A percentile compares a stretch with the other conserved stretches of the same genome.
These are phyloP conservation scores for Otis tarda DNA, from an alignment of 2,113 vertebrate species.

Conservation along the genomic window DNA sequence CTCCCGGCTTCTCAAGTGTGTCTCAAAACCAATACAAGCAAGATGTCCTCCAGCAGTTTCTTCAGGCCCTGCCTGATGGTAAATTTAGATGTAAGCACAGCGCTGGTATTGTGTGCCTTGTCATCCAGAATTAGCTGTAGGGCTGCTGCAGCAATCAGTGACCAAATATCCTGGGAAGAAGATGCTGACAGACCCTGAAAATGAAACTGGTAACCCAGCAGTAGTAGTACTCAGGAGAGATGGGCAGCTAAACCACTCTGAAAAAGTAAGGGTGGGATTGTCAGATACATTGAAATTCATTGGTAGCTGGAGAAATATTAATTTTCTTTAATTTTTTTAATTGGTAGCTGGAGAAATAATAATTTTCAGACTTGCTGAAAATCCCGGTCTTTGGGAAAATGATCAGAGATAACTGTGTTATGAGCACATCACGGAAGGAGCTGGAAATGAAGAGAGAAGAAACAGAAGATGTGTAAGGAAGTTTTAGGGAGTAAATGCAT, in stretches of 20 bases:
- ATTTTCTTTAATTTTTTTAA: too few species aligned
- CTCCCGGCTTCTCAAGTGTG: neutral
- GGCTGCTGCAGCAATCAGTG: neutral
- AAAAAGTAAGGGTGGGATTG: neutral
- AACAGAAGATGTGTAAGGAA: neutral
- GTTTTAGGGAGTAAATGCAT: neutral
- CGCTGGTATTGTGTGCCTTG: neutral
- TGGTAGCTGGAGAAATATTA: neutral
- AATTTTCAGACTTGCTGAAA: neutral
- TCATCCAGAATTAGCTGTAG: neutral
- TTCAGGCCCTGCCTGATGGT: neutral
- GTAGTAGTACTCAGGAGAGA: neutral
- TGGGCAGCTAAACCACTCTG: rapidly evolving
- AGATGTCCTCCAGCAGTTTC: neutral
- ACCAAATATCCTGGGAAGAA: neutral
- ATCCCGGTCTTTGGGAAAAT: neutral
- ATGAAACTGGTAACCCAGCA: neutral
- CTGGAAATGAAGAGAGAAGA: neutral
- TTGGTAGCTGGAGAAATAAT: neutral
- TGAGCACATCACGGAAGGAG: neutral
- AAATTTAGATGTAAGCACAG: neutral
- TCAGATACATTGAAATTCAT: neutral
- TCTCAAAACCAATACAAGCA: neutral
- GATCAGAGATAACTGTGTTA: neutral
- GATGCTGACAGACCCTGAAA: neutral